These are phyloP conservation scores for Drosophila fulvimacula DNA, from an alignment of 2,888 invertebrate genomes.

Conservation along the genomic window DNA sequence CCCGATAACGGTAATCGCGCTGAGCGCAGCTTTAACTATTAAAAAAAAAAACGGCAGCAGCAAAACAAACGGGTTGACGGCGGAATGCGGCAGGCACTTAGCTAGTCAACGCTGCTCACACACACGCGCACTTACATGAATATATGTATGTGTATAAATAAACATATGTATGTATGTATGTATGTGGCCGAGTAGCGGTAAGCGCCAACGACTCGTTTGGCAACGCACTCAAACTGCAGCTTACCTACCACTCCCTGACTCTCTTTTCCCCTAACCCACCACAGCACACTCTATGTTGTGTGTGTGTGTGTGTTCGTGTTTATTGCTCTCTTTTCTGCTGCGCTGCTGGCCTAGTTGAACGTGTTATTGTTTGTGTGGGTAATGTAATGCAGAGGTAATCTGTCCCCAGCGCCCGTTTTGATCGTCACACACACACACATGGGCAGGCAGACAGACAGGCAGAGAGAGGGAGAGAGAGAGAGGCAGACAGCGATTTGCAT, in stretches of 20 bases:
- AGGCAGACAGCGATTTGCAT: slow-evolving; percentile 62
- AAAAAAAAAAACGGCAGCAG: slow-evolving; percentile 27
- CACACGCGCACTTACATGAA: slow-evolving; percentile 6
- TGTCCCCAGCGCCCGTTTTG: slow-evolving; percentile 67
- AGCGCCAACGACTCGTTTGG: slow-evolving; percentile 75
- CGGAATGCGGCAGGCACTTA: slow-evolving; percentile 69
- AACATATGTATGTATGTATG: slow-evolving; percentile 7
- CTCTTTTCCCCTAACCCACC: slow-evolving; percentile 1
- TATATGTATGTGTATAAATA: not conserved
- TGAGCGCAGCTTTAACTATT: slow-evolving; percentile 48
- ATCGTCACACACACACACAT: too few relatives aligned
- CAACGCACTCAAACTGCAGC: slow-evolving; percentile 58
- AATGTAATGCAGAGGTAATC: slow-evolving; percentile 66
- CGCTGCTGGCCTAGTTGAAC: slow-evolving; percentile 70
- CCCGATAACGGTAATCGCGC: slow-evolving; percentile 67
- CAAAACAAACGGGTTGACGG: slow-evolving; percentile 61
- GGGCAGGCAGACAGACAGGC: too few relatives aligned
- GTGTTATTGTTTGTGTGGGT: slow-evolving; percentile 69
- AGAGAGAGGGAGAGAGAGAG: slow-evolving; percentile 1
- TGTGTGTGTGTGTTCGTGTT: slow-evolving; percentile 9
- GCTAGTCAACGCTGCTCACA: slow-evolving; percentile 22
- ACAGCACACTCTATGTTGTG: not conserved
- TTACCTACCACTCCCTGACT: slow-evolving; percentile 2
- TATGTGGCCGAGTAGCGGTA: slow-evolving; percentile 66
- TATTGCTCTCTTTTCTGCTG: slow-evolving; percentile 45